These are phyloP conservation scores for Gryon sp. DNA, from an alignment of 1,140 invertebrate genomes.

Conservation along the genomic window DNA sequence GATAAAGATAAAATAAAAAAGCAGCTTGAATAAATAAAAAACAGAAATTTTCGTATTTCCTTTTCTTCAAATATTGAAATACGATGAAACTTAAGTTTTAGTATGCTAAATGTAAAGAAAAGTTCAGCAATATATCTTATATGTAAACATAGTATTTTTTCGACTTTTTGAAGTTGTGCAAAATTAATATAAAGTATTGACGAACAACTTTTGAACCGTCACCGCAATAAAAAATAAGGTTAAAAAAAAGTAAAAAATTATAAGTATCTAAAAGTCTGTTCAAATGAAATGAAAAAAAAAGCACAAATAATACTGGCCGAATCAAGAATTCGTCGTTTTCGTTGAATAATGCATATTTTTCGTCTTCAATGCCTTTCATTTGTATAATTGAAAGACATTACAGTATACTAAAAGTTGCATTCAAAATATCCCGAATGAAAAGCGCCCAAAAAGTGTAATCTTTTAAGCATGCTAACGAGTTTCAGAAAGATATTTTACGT, in stretches of 20 bases:
- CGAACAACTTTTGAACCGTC: not conserved
- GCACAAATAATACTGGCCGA: not conserved
- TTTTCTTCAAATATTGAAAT: no score
- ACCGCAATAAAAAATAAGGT: not conserved
- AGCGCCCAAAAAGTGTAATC: conserved; percentile 32
- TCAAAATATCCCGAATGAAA: conserved; percentile 39
- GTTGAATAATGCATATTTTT: conserved; percentile 46
- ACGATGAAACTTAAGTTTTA: no score
- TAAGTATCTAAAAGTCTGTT: conserved; percentile 5
- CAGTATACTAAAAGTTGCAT: conserved; percentile 15
- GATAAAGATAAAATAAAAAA: no score
- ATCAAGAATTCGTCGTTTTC: conserved; percentile 16
- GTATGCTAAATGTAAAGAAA: no score
- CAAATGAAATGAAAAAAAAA: conserved; percentile 14
- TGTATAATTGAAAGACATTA: conserved; percentile 46
- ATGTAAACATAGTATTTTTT: no score
- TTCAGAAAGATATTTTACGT: conserved; percentile 45
- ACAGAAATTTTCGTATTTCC: no score
- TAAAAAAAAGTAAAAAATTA: not conserved
- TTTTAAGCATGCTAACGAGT: conserved; percentile 51
- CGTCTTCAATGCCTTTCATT: conserved; percentile 28
- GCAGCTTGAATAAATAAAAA: no score
- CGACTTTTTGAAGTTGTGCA: no score
- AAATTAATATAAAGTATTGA: no score
- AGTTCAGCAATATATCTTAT: no score